Evolutionary conservation across 2,888 invertebrate genomes (phyloP).

Genomic region (Liodrosophila aerea): DNA sequence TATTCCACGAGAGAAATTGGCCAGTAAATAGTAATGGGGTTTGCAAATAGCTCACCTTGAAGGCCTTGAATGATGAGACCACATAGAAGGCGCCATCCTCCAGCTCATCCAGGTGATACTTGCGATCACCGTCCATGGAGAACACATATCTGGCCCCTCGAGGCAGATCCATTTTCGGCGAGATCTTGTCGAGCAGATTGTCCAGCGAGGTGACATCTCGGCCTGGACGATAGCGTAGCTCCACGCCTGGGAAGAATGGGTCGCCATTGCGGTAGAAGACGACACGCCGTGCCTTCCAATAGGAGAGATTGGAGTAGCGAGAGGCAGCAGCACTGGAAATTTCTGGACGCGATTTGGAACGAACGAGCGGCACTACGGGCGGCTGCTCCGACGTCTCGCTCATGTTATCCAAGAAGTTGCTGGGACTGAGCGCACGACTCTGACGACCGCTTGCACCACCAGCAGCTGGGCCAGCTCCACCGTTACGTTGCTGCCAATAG

Average conservation of each 20-base stretch:
- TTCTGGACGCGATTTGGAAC: constrained; percentile 82
- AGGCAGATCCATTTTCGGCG: constrained; percentile 92
- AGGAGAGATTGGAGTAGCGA: constrained; percentile 90
- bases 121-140: constrained; percentile 94
- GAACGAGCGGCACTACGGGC: constrained; percentile 79
- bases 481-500: constrained; percentile 79
- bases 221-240: constrained; percentile 93
- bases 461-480: constrained; percentile 35
- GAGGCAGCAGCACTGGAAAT: constrained; percentile 83
- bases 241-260: constrained; percentile 94
- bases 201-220: constrained; percentile 93
- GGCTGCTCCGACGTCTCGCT: constrained; percentile 84
- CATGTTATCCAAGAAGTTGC: constrained; percentile 84
- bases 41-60: constrained; percentile 87
- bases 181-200: constrained; percentile 92
- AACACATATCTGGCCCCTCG: constrained; percentile 95
- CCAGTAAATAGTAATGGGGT: constrained; percentile 1
- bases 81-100: constrained; percentile 96
- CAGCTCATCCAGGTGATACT: constrained; percentile 91
- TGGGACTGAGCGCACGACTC: constrained; percentile 69
- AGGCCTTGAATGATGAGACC: constrained; percentile 94
- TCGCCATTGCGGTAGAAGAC: constrained; percentile 97
- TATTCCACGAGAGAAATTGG: constrained; percentile 9
- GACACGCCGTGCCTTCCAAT: constrained; percentile 93
- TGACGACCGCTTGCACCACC: constrained; percentile 64